Base-by-base conservation (phyloP, 2,113 vertebrate species). In the Syngnathus floridae region DNA sequence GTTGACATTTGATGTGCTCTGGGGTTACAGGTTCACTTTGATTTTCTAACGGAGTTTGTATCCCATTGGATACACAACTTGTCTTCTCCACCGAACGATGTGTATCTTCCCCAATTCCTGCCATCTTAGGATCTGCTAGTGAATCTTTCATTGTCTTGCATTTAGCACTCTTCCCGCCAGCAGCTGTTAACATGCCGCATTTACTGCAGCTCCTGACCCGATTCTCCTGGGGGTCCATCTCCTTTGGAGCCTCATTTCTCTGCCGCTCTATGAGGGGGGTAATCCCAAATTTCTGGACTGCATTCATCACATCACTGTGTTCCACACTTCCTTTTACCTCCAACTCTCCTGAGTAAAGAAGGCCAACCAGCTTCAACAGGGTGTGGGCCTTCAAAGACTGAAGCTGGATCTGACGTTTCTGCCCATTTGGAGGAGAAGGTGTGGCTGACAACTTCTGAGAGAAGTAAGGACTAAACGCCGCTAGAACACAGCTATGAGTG, bases 401-500 rank as follows among this genome's bases (percentile, higher is more conserved):
- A 45, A 96, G 88, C 67, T 90, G 78, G 38, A 96, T 81, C 43
- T 86, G 86, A 45, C 86, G 80, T 86, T 86, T 87, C 41, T 84
- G 63, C 75, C 92, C 88, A 0, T 57, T 16, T 0, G 74, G 82
- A 62, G 85, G 85, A 1, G 76, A 17, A 0, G 80, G 74, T 10
- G 79, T 73, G 19, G 74, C 41, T 1, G 91, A 83, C 56, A 96
- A 84, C 12, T 66, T 88, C 81, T 91, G 85, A 48, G 88, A 93
- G 80, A 95, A 90, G 73, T 91, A 91, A 4, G 93, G 93, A 79
- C 94, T 95, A 78, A 93, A 90, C 62, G 93, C 93, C 0, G 94
- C 91, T 1, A 97, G 89, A 69, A 97, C 64, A 12, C 93, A 95
- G 76, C 94, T 90, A 61, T 96, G 94, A 35, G 91, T 90, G 16